phyloP scores from a whole-genome alignment of 2,797 vertebrate genomes.

The Chelonia mydas region DNA sequence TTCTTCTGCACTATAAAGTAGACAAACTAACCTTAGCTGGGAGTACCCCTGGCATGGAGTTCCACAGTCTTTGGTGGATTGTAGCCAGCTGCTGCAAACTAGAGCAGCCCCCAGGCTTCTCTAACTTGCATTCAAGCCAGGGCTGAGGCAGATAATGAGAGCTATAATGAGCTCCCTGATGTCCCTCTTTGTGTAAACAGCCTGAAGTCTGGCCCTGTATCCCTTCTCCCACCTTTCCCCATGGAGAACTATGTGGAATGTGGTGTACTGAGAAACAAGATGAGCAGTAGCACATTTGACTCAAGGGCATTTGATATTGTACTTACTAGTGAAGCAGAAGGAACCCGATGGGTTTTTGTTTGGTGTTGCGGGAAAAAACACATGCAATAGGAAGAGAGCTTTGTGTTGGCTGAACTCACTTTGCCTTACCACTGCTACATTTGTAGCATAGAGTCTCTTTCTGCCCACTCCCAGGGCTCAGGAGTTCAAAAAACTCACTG shows the following conservation, averaged over 20 bases:
- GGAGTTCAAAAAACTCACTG: neutral
- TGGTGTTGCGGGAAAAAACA: neutral
- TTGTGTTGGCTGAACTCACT: neutral
- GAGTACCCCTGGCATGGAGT: neutral
- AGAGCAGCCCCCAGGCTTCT: neutral
- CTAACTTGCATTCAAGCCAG: neutral
- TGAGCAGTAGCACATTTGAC: neutral
- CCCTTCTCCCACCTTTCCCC: neutral
- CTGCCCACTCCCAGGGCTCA: neutral
- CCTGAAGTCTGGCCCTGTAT: neutral
- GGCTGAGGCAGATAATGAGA: neutral
- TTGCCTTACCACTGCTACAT: neutral
- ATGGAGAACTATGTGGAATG: neutral
- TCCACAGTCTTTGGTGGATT: neutral
- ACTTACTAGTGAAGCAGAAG: neutral
- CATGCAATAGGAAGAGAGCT: neutral
- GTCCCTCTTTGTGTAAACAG: neutral
- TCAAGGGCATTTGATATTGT: neutral
- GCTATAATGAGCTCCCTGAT: neutral
- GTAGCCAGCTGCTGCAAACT: neutral
- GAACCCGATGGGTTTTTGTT: neutral
- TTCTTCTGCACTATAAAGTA: fast-evolving
- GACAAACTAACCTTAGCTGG: neutral
- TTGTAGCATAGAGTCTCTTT: neutral
- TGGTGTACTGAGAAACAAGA: neutral